These are phyloP conservation scores for Lepidocyrtinus sp. DNA, from an alignment of 2,888 invertebrate genomes.

Conservation along the genomic window DNA sequence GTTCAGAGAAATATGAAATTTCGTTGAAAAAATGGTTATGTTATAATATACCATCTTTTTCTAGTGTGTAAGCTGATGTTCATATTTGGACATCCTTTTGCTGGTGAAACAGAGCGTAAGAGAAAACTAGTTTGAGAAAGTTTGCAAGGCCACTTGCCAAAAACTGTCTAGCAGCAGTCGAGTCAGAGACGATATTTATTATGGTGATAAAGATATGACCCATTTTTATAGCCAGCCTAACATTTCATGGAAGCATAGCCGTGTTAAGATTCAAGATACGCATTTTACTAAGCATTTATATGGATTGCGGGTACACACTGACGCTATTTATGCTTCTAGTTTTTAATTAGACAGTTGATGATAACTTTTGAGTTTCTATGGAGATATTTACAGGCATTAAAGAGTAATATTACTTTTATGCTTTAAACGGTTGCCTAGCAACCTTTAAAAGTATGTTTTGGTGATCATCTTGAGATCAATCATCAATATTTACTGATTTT, in stretches of 20 bases:
- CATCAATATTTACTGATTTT: too few relatives aligned
- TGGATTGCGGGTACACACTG: too few relatives aligned
- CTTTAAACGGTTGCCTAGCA: too few relatives aligned
- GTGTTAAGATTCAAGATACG: slow-evolving; percentile 6
- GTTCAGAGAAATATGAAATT: background rate
- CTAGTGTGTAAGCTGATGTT: background rate
- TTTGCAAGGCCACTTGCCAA: slow-evolving; percentile 36
- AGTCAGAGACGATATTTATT: background rate
- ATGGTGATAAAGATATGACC: background rate
- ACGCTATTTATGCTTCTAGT: too few relatives aligned
- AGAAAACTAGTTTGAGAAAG: background rate
- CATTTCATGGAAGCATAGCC: background rate
- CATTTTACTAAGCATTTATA: background rate
- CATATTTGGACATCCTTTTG: background rate
- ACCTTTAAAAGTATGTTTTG: too few relatives aligned
- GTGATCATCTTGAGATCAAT: too few relatives aligned
- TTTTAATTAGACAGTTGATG: too few relatives aligned
- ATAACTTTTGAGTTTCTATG: too few relatives aligned
- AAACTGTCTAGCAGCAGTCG: background rate
- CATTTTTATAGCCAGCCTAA: background rate
- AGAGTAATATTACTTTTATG: too few relatives aligned
- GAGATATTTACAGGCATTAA: too few relatives aligned
- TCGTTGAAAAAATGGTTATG: slow-evolving; percentile 12
- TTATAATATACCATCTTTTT: slow-evolving; percentile 18
- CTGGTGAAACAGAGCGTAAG: slow-evolving; percentile 32